phyloP scores from a whole-genome alignment of 2,113 vertebrate species.

The Chauna torquata region DNA sequence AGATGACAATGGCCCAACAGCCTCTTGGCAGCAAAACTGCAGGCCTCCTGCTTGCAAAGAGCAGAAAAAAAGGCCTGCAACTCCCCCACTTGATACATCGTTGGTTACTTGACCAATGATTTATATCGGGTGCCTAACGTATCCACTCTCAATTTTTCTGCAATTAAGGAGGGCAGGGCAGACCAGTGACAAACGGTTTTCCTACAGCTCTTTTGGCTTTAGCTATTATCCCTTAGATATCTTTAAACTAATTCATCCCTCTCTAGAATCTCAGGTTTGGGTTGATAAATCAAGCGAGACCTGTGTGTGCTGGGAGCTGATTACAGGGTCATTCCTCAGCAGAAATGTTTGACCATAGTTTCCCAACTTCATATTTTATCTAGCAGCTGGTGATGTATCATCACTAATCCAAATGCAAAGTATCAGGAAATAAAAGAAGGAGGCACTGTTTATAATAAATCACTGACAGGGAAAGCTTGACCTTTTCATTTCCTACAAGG shows the following conservation, averaged over 20 bases:
- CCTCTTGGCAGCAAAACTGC: not conserved
- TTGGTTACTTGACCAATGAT: slow-evolving; percentile 64
- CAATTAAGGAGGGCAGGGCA: slow-evolving; percentile 70
- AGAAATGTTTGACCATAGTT: slow-evolving; percentile 67
- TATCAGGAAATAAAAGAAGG: slow-evolving; percentile 69
- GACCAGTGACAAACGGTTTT: slow-evolving; percentile 70
- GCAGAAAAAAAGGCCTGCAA: not conserved
- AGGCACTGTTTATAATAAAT: slow-evolving; percentile 76
- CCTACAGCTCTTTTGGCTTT: slow-evolving; percentile 55
- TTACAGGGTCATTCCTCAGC: slow-evolving; percentile 71
- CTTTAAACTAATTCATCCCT: slow-evolving; percentile 70
- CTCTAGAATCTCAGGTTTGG: slow-evolving; percentile 60
- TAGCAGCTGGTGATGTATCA: slow-evolving; percentile 65
- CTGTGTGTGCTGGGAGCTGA: slow-evolving; percentile 51
- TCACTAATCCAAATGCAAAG: slow-evolving; percentile 72
- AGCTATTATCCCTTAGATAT: slow-evolving; percentile 62
- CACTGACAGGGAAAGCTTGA: slow-evolving; percentile 69
- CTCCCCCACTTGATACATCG: slow-evolving; percentile 45
- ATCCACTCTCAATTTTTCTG: slow-evolving; percentile 69
- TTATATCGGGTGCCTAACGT: slow-evolving; percentile 59
- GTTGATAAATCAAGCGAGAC: slow-evolving; percentile 78
- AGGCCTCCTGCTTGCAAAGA: not conserved
- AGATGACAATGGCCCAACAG: not conserved
- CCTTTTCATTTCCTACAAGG: slow-evolving; percentile 75
- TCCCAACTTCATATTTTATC: slow-evolving; percentile 77